Evolutionary conservation across 2,113 vertebrate genomes (phyloP).

Genomic region (Chaenocephalus aceratus): DNA sequence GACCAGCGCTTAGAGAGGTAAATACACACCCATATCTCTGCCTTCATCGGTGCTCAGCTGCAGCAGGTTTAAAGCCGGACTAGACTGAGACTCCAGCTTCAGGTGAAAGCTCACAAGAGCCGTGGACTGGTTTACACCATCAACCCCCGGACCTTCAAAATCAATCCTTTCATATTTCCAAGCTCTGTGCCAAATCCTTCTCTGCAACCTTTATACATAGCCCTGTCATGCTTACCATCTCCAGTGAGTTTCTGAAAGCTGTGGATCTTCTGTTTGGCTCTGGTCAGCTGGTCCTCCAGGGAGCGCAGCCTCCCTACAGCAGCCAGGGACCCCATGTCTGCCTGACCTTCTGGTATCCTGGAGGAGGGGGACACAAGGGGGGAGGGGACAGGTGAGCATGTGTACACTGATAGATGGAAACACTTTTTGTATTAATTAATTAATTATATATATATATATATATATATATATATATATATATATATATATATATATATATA

Average conservation of each 20-base stretch:
- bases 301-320: slow-evolving; percentile 89
- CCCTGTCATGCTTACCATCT: slow-evolving; percentile 84
- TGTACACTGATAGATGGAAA: neutral
- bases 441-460: too few relatives aligned
- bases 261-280: slow-evolving; percentile 98
- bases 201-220: slow-evolving; percentile 4
- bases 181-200: slow-evolving; percentile 32
- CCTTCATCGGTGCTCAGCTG: slow-evolving; percentile 32
- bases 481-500: too few relatives aligned
- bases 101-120: slow-evolving; percentile 44
- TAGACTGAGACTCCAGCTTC: slow-evolving; percentile 23
- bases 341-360: slow-evolving; percentile 96
- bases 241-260: slow-evolving; percentile 93
- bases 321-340: slow-evolving; percentile 89
- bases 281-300: slow-evolving; percentile 95
- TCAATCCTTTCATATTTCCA: slow-evolving; percentile 41
- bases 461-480: too few relatives aligned
- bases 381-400: neutral
- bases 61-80: slow-evolving; percentile 30
- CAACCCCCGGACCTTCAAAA: slow-evolving; percentile 16
- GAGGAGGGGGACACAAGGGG: slow-evolving; percentile 26
- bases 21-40: slow-evolving; percentile 31
- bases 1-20: slow-evolving; percentile 61
- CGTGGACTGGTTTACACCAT: slow-evolving; percentile 25
- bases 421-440: too few relatives aligned